These are phyloP conservation scores for Antedon mediterranea DNA, from an alignment of 53 echinoderm and acorn worm species.

Conservation along the genomic window DNA sequence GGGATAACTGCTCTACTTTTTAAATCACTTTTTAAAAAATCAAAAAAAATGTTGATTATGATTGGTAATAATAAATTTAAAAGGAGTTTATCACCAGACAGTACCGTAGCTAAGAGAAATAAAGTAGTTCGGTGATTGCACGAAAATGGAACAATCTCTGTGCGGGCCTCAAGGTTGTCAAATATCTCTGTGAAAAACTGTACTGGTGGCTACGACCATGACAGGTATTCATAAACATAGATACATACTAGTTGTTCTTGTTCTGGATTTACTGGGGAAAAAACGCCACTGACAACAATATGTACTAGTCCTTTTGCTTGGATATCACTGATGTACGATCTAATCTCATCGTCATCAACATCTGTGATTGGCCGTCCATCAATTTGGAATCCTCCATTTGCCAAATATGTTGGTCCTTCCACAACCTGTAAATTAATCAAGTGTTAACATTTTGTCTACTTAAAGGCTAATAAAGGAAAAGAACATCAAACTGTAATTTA, in stretches of 20 bases:
- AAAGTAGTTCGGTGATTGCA: background rate
- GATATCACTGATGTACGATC: conserved; percentile 35
- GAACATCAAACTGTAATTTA: background rate
- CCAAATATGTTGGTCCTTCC: conserved; percentile 30
- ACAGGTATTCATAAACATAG: background rate
- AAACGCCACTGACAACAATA: conserved; percentile 63
- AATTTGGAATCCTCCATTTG: conserved; percentile 69
- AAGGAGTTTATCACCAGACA: no score
- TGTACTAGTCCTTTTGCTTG: conserved; percentile 26
- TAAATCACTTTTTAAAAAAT: no score
- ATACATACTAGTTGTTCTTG: conserved; percentile 57
- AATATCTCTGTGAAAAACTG: background rate
- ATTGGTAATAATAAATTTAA: no score
- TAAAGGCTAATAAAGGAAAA: no score
- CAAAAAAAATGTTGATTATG: no score
- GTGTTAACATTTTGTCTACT: no score
- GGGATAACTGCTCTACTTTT: no score
- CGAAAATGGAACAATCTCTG: background rate
- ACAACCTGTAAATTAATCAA: conserved; percentile 15
- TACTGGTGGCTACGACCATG: background rate
- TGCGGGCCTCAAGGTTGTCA: no score
- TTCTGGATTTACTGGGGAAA: conserved; percentile 56
- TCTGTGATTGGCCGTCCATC: conserved; percentile 61
- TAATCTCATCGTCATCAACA: conserved; percentile 44
- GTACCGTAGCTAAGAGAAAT: no score